A percentile compares a stretch with the other conserved stretches of the same genome.
phyloP scores from a whole-genome alignment of 2,888 invertebrate genomes.

The Heliconius aoede region DNA sequence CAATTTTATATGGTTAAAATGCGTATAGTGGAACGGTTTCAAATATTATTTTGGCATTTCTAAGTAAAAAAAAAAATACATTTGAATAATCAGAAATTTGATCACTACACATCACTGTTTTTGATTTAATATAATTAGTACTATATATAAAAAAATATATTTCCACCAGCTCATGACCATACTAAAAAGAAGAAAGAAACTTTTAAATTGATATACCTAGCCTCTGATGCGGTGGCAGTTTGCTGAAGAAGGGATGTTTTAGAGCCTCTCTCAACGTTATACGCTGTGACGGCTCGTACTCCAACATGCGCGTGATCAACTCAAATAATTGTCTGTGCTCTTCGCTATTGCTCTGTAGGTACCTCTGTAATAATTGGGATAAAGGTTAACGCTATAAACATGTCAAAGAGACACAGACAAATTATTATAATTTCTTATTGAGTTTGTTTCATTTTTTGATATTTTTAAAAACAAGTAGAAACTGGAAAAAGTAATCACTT shows the following conservation, averaged over 20 bases:
- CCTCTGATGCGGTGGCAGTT: conserved; percentile 90
- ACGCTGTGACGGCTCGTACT: conserved; percentile 96
- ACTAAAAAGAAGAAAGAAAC: background rate
- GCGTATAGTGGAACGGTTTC: background rate
- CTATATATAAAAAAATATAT: too few species aligned
- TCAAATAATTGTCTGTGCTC: conserved; percentile 97
- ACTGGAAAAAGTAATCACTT: background rate
- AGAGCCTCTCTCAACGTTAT: conserved; percentile 94
- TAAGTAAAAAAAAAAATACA: background rate
- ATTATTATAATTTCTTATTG: too few species aligned
- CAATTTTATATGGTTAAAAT: background rate
- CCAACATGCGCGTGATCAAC: conserved; percentile 97
- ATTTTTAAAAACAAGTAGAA: background rate
- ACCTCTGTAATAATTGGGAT: conserved; percentile 87
- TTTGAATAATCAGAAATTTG: background rate
- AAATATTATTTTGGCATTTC: background rate
- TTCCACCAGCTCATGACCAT: background rate
- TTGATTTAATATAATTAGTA: too few species aligned
- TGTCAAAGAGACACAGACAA: background rate
- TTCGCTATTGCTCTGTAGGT: conserved; percentile 92
- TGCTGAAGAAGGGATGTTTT: conserved; percentile 95
- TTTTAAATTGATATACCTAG: conserved; percentile 81
- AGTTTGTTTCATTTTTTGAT: background rate
- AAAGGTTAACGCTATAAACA: background rate
- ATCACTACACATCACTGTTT: background rate